These are phyloP conservation scores for Bombyx mori DNA, from an alignment of 1,140 invertebrate species.

Conservation along the genomic window DNA sequence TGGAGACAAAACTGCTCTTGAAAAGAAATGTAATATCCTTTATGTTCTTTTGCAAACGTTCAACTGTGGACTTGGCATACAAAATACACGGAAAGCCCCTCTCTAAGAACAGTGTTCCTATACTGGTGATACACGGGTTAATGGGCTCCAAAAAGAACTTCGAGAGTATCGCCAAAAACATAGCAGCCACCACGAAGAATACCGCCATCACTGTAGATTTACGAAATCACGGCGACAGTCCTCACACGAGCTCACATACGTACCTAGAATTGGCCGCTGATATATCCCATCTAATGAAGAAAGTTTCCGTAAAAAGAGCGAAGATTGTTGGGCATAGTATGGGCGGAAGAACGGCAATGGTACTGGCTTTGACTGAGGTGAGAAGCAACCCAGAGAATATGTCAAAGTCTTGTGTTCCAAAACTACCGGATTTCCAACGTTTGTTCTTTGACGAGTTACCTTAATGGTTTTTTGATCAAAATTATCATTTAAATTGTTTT, in stretches of 20 bases:
- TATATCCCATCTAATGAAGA: slow-evolving; percentile 75
- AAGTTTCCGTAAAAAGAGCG: slow-evolving; percentile 75
- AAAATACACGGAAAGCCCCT: slow-evolving; percentile 55
- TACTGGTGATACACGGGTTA: slow-evolving; percentile 89
- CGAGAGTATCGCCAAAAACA: slow-evolving; percentile 53
- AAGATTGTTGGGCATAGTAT: slow-evolving; percentile 91
- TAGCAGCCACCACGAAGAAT: slow-evolving; percentile 20
- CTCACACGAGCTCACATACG: slow-evolving; percentile 78
- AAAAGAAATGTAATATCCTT: no score
- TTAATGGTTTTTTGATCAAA: no score
- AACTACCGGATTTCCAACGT: no score
- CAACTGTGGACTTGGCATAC: slow-evolving; percentile 73
- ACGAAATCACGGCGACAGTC: slow-evolving; percentile 93
- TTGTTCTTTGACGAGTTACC: no score
- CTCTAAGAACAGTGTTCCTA: slow-evolving; percentile 58
- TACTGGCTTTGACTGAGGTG: slow-evolving; percentile 79
- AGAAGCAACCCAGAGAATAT: background rate
- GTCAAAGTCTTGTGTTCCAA: no score
- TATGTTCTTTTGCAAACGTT: slow-evolving; percentile 5
- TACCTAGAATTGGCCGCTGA: slow-evolving; percentile 84
- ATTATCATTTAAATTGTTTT: no score
- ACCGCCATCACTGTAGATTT: slow-evolving; percentile 81
- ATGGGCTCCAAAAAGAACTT: slow-evolving; percentile 91
- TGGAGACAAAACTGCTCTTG: no score
- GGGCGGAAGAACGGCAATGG: slow-evolving; percentile 91